Conservation (phyloP, 23 tunicate genomes). For the Botrylloides violaceus region DNA sequence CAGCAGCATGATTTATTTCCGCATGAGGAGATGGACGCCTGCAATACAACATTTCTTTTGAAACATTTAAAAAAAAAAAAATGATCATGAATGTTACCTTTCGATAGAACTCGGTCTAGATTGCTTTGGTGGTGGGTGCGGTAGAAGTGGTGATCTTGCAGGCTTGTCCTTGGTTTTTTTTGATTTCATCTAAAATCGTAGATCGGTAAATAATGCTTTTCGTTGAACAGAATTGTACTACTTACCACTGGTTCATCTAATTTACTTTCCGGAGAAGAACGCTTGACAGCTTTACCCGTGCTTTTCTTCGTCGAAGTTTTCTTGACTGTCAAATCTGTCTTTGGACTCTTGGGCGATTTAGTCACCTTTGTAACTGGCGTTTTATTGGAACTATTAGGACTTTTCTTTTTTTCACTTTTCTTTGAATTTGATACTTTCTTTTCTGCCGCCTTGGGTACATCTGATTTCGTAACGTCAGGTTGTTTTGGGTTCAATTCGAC, state of each 20-base stretch:
- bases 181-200: not conserved
- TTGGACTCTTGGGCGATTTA: slow-evolving; percentile 3
- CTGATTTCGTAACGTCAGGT: no score
- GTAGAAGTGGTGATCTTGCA: slow-evolving; percentile 11
- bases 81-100: slow-evolving; percentile 5
- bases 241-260: no score
- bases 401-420: not conserved
- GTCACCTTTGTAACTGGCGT: not conserved
- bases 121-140: slow-evolving; percentile 14
- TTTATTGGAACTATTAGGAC: not conserved
- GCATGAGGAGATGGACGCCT: not conserved
- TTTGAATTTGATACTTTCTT: slow-evolving; percentile 2
- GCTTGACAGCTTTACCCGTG: not conserved
- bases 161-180: not conserved
- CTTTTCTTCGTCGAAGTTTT: not conserved
- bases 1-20: not conserved
- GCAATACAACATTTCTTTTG: no score
- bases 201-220: not conserved
- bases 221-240: not conserved
- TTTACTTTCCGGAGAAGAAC: not conserved
- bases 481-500: no score
- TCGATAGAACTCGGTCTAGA: slow-evolving; percentile 11
- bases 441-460: not conserved
- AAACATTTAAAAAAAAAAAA: no score
- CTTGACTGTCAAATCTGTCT: not conserved